Evolutionary conservation across 2,888 invertebrate genomes (phyloP).

Genomic region (Onchidella celtica): DNA sequence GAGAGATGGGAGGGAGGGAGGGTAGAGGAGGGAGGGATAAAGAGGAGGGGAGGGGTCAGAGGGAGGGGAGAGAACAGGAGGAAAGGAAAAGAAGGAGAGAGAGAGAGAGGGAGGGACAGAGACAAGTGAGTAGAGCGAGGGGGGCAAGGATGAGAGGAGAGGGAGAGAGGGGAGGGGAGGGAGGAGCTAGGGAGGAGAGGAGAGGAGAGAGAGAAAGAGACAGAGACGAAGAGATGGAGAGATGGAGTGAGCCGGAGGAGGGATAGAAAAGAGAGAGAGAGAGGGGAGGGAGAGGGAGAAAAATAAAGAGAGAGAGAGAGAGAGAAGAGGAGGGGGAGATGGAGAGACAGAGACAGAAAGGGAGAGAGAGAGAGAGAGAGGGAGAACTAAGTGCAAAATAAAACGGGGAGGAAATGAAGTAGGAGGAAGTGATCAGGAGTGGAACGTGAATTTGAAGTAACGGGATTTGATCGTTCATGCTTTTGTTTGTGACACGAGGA

Average conservation of each 20-base stretch:
- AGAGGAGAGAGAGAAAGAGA: no score
- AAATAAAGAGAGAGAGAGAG: neutral
- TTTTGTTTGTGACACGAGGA: no score
- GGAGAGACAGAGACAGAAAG: slow-evolving; percentile 29
- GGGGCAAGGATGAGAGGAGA: slow-evolving; percentile 13
- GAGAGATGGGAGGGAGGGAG: no score
- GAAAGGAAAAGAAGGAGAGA: slow-evolving; percentile 12
- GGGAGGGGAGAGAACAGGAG: neutral
- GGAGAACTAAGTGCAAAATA: neutral
- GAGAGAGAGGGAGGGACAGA: slow-evolving; percentile 10
- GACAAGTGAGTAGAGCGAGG: neutral
- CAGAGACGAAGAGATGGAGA: no score
- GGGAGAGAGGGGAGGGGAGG: slow-evolving; percentile 16
- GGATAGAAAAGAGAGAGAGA: no score
- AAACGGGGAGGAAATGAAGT: neutral
- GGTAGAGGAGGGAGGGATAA: no score
- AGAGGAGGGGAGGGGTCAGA: neutral
- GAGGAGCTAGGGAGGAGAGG: neutral
- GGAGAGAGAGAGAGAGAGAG: slow-evolving; percentile 28
- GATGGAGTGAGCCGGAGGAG: no score
- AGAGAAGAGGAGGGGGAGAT: slow-evolving; percentile 6
- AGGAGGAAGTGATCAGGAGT: no score
- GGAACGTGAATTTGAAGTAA: no score
- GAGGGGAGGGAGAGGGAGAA: no score
- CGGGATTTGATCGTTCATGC: no score